These are phyloP conservation scores for Lepus oiostolus DNA, from an alignment of 2,797 vertebrate genomes.

Conservation along the genomic window DNA sequence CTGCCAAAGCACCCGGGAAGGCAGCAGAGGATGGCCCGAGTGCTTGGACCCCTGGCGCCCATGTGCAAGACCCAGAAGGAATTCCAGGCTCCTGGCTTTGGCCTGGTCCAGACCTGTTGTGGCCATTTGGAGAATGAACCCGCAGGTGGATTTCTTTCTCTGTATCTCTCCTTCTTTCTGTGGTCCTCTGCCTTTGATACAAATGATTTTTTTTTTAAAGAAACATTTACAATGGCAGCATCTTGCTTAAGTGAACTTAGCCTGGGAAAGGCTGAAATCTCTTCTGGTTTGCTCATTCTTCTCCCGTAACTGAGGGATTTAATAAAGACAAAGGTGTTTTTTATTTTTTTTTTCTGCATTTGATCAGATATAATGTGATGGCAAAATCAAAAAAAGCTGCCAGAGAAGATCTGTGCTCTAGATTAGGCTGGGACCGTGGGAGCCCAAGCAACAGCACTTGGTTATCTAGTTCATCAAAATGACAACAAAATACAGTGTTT, in stretches of 20 bases:
- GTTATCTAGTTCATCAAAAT: background rate
- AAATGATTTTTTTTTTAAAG: no score
- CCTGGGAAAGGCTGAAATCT: background rate
- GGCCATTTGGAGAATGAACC: no score
- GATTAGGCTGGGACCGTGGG: background rate
- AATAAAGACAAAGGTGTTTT: background rate
- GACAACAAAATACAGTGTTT: slow-evolving; percentile 2
- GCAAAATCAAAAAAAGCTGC: slow-evolving; percentile 8
- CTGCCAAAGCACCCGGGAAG: no score
- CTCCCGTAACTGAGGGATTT: background rate
- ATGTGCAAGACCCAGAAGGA: no score
- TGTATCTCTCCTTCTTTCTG: no score
- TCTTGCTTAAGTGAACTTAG: background rate
- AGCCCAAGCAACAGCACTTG: background rate
- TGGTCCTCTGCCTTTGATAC: no score
- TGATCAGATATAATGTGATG: background rate
- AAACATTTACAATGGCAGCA: background rate
- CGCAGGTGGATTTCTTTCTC: no score
- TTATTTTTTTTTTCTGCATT: background rate
- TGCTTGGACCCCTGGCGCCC: no score
- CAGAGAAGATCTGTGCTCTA: background rate
- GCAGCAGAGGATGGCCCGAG: no score
- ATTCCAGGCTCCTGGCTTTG: no score
- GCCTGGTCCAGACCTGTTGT: no score
- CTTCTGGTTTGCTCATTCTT: background rate